Evolutionary conservation across 2,113 vertebrate species (phyloP).

Genomic region (Brevimyrus niger): DNA sequence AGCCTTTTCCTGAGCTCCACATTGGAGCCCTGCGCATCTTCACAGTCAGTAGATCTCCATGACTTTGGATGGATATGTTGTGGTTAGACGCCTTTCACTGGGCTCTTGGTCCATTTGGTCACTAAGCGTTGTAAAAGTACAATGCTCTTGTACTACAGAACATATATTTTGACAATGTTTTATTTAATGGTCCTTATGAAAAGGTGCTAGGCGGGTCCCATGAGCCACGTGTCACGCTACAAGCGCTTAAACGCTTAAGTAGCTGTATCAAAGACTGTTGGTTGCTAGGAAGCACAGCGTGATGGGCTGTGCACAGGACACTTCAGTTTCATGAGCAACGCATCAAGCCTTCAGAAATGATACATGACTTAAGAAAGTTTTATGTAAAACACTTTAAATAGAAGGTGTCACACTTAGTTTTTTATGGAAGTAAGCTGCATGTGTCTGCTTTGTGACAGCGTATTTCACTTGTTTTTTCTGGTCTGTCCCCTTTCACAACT

Average conservation of each 20-base stretch:
- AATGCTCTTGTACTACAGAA: neutral
- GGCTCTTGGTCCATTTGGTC: neutral
- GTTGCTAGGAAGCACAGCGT: neutral
- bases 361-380: neutral
- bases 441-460: neutral
- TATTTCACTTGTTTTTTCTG: neutral
- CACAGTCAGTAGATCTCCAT: slow-evolving; percentile 59
- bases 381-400: neutral
- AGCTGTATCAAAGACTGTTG: neutral
- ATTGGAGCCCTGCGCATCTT: slow-evolving; percentile 79
- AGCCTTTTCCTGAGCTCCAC: slow-evolving; percentile 90
- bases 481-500: neutral
- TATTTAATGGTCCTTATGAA: neutral
- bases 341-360: slow-evolving; percentile 2
- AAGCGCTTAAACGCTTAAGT: neutral
- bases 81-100: neutral
- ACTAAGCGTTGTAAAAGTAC: neutral
- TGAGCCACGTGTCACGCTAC: neutral
- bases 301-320: neutral
- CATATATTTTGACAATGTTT: neutral
- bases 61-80: neutral
- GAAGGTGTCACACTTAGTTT: neutral
- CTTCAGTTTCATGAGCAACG: neutral
- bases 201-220: neutral
- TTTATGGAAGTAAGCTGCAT: neutral